These are phyloP conservation scores for Acanthornis magna DNA, from an alignment of 2,797 vertebrate species.

Conservation along the genomic window DNA sequence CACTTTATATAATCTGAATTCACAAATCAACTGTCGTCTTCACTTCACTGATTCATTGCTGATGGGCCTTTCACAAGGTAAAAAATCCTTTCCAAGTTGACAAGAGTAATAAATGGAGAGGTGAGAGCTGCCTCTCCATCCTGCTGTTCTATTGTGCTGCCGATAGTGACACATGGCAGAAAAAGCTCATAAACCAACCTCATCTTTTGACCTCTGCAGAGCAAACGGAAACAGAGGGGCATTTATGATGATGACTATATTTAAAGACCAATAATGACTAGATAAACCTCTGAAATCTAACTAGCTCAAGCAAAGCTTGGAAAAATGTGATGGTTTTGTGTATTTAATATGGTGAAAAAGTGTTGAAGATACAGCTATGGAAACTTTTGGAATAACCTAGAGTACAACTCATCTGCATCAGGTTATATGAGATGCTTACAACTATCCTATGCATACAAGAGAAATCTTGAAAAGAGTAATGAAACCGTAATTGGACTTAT, in stretches of 20 bases:
- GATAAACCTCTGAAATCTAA: slow-evolving; percentile 82
- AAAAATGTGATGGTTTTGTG: slow-evolving; percentile 63
- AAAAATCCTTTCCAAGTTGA: slow-evolving; percentile 76
- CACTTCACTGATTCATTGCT: slow-evolving; percentile 84
- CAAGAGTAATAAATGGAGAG: slow-evolving; percentile 86
- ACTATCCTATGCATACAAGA: not conserved
- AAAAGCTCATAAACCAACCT: slow-evolving; percentile 88
- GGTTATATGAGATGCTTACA: not conserved
- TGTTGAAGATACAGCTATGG: not conserved
- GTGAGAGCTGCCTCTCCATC: slow-evolving; percentile 80
- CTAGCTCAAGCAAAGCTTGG: not conserved
- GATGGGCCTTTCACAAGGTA: slow-evolving; percentile 81
- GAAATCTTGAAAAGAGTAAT: not conserved
- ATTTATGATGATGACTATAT: slow-evolving; percentile 86
- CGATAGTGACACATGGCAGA: slow-evolving; percentile 84
- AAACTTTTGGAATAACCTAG: not conserved
- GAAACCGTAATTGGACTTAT: not conserved
- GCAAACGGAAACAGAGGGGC: slow-evolving; percentile 79
- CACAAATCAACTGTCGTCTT: slow-evolving; percentile 91
- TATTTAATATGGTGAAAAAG: slow-evolving; percentile 36
- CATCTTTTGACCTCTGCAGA: slow-evolving; percentile 87
- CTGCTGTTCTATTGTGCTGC: slow-evolving; percentile 74
- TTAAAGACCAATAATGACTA: slow-evolving; percentile 86
- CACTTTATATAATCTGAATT: slow-evolving; percentile 91
- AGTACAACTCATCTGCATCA: not conserved